These are phyloP conservation scores for Denticeps clupeoides DNA, from an alignment of 2,797 vertebrate species.

Conservation along the genomic window DNA sequence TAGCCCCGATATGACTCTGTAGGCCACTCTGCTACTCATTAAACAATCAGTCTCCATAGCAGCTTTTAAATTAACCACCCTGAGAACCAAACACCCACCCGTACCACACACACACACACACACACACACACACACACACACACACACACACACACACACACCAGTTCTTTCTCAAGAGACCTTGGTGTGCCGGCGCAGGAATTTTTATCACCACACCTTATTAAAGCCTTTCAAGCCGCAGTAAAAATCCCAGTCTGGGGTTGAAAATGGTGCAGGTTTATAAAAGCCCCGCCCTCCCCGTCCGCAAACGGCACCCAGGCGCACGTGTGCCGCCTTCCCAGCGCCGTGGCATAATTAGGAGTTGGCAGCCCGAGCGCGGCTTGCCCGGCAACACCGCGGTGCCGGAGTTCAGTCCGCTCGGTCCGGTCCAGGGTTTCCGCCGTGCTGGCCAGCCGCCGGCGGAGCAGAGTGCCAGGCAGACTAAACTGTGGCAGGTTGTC, in stretches of 20 bases:
- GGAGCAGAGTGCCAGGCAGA: slow-evolving; percentile 21
- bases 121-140: slow-evolving; percentile 6
- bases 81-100: background rate
- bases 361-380: slow-evolving; percentile 35
- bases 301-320: no score
- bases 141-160: slow-evolving; percentile 2
- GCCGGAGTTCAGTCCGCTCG: slow-evolving; percentile 11
- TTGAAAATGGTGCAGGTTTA: background rate
- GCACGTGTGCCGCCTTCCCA: no score
- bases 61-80: slow-evolving; percentile 14
- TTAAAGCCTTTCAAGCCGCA: background rate
- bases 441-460: background rate
- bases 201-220: background rate
- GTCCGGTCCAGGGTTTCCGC: slow-evolving; percentile 39
- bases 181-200: background rate
- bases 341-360: slow-evolving; percentile 31
- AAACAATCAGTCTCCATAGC: slow-evolving; percentile 25
- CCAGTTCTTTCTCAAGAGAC: background rate
- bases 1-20: slow-evolving; percentile 28
- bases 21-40: slow-evolving; percentile 25
- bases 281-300: no score
- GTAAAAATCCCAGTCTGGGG: background rate
- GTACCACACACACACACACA: slow-evolving; percentile 7
- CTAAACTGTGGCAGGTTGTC: slow-evolving; percentile 44
- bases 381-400: slow-evolving; percentile 44